Conservation (phyloP, 1,140 invertebrate genomes). For the Coenobita brevimanus region DNA sequence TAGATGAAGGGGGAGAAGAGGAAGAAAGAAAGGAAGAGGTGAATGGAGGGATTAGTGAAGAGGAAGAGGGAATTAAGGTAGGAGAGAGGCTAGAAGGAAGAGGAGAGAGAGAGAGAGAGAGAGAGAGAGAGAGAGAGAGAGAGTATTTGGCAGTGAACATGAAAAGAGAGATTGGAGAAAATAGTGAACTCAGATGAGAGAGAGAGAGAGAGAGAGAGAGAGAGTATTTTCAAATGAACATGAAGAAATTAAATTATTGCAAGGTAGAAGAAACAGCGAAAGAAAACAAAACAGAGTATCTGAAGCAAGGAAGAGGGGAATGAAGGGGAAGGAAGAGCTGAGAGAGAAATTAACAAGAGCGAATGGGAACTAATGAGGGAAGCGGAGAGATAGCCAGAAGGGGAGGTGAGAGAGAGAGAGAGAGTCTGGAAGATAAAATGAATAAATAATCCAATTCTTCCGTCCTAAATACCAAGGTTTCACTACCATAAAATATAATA, state of each 20-base stretch:
- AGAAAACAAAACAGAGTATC: background rate
- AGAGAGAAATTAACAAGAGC: background rate
- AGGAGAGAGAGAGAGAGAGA: background rate
- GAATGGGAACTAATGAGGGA: background rate
- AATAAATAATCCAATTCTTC: too few species aligned
- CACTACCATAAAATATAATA: too few species aligned
- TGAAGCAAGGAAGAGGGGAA: background rate
- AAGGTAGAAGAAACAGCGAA: background rate
- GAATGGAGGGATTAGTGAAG: background rate
- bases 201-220: conserved; percentile 21
- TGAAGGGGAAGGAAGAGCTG: background rate
- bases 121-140: background rate
- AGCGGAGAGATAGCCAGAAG: background rate
- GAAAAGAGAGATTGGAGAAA: background rate
- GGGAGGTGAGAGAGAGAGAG: background rate
- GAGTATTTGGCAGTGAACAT: too few species aligned
- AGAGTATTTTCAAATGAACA: too few species aligned
- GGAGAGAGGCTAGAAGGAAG: background rate
- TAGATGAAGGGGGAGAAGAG: background rate
- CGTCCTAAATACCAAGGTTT: too few species aligned
- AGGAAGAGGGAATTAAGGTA: background rate
- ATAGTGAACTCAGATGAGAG: background rate
- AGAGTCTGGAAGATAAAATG: too few species aligned
- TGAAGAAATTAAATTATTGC: too few species aligned
- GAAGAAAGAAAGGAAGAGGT: background rate